A percentile compares a stretch with the other conserved stretches of the same genome.
Conservation (phyloP, 2,888 invertebrate species). For the Noctua janthe region DNA sequence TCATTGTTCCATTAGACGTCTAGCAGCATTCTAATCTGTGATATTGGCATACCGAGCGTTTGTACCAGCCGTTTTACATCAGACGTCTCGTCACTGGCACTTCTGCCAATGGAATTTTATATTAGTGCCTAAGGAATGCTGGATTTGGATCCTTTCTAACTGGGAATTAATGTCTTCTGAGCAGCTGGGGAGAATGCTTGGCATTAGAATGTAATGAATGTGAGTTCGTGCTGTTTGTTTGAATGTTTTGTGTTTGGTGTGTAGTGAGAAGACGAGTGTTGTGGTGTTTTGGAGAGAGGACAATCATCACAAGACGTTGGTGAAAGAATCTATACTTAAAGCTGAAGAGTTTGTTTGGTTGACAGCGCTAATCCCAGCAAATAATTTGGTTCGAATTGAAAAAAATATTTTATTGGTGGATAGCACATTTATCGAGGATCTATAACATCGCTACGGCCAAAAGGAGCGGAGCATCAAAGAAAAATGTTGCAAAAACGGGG, state of each 20-base stretch:
- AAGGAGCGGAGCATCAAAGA: no score
- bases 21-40: constrained; percentile 54
- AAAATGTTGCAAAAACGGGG: no score
- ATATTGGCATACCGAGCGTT: constrained; percentile 62
- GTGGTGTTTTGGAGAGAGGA: not conserved
- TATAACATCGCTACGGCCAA: no score
- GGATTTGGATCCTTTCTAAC: constrained; percentile 53
- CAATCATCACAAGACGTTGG: not conserved
- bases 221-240: constrained; percentile 9
- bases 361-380: no score
- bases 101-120: constrained; percentile 61
- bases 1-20: constrained; percentile 50
- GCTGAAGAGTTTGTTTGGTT: no score
- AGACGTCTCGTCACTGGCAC: constrained; percentile 54
- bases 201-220: constrained; percentile 41
- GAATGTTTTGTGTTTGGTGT: constrained; percentile 7
- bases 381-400: no score
- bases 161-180: constrained; percentile 61
- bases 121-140: constrained; percentile 61
- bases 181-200: constrained; percentile 36
- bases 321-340: not conserved
- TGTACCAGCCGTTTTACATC: constrained; percentile 55
- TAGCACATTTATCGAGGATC: no score
- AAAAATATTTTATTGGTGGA: no score
- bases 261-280: not conserved